Evolutionary conservation across 2,113 vertebrate species (phyloP).

Genomic region (Larimichthys crocea): DNA sequence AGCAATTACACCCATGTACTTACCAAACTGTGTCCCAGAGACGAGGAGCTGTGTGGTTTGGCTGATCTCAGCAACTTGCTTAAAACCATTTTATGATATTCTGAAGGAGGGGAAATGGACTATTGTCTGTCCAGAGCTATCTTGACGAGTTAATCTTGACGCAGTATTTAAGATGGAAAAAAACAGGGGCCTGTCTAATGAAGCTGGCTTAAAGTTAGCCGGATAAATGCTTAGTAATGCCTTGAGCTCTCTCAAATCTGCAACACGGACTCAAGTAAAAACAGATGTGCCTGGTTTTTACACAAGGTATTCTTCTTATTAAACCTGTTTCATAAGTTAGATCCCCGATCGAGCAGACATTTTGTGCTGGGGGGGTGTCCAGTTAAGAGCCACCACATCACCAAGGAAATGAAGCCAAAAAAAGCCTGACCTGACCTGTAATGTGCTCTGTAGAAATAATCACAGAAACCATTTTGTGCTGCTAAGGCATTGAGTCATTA

Average conservation of each 20-base stretch:
- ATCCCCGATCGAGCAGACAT: constrained; percentile 6
- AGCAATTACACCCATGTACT: constrained; percentile 55
- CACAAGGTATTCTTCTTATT: constrained; percentile 11
- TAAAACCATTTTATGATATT: constrained; percentile 28
- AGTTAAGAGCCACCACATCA: not conserved
- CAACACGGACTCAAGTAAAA: constrained; percentile 50
- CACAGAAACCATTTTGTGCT: constrained; percentile 5
- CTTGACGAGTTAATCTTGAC: constrained; percentile 34
- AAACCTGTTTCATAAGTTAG: constrained; percentile 2
- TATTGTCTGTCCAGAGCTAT: constrained; percentile 28
- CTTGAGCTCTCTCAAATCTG: constrained; percentile 29
- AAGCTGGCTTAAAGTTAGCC: constrained; percentile 33
- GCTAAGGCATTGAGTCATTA: constrained; percentile 10
- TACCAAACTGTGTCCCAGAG: constrained; percentile 20
- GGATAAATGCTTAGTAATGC: constrained; percentile 45
- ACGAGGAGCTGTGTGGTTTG: constrained; percentile 38
- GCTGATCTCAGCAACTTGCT: constrained; percentile 34
- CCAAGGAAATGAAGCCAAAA: constrained; percentile 6
- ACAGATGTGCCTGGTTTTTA: constrained; percentile 48
- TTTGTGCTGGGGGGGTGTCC: not conserved
- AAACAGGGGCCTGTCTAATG: constrained; percentile 8
- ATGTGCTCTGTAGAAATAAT: not conserved
- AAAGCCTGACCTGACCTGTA: not conserved
- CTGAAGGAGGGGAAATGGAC: constrained; percentile 28
- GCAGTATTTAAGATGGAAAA: constrained; percentile 12